Base-by-base conservation (phyloP, 2,888 invertebrate species). In the Hydrotaea diabolus region DNA sequence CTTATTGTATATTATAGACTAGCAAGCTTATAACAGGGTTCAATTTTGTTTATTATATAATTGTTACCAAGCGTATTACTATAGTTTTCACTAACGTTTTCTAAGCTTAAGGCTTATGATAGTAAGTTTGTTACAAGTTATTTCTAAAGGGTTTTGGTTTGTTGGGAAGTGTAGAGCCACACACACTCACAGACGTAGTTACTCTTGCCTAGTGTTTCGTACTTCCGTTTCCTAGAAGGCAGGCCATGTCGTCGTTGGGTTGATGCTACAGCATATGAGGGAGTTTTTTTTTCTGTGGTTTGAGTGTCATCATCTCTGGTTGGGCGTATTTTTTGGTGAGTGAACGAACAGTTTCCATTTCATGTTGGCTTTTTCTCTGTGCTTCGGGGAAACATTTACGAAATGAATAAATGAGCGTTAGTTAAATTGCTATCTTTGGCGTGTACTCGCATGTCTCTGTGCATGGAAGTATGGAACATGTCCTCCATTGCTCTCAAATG, bases 291-390 rank as follows among this genome's bases (percentile, higher is more conserved):
- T n/a, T 21, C 23, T 21, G 46, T 53, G 46, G 23, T 69, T n/a
- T 21, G 21, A 46, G 13, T 78, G 55, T 66, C 73, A 64, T 71
- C 39, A 46, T 57, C 39, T 64, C n/a, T 4, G 43, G 53, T 69
- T 66, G 62, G 43, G n/a, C 55, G 13, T 43, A 64, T 59, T 59
- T 31, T 21, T n/a, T n/a, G n/a, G 57, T 36, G 1, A 17, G 53
- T 66, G 23, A 80, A 76, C 73, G 23, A 80, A 76, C 62, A 76
- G 73, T 39, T 69, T 75, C 23, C 31, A 59, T 77, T 59, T 74
- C 8, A 15, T 23, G 26, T 59, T 59, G 59, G 13, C 26, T 59
- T 59, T 59, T 59, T 26, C 23, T 15, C 19, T 39, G 55, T 59
- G n/a, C n/a, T n/a, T 59, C 26, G 19, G 36, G 7, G 8, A 31